Conservation (phyloP, 2,797 vertebrate genomes). For the Hozukius guyotensis region DNA sequence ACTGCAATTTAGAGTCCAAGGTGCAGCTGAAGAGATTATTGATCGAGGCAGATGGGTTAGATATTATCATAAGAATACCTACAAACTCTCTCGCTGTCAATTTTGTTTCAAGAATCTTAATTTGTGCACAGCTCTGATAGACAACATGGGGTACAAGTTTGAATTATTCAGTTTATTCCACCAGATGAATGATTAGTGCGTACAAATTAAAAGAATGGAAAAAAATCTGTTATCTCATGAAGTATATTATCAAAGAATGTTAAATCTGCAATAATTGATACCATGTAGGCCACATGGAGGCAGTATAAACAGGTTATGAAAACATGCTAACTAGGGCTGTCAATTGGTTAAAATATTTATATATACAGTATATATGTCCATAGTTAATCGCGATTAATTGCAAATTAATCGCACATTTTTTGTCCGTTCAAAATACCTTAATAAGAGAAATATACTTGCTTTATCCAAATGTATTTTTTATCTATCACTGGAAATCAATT, state of each 20-base stretch:
- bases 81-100: conserved; percentile 18
- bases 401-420: not conserved
- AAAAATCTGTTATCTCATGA: not conserved
- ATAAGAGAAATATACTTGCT: not conserved
- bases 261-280: not conserved
- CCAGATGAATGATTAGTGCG: not conserved
- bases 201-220: not conserved
- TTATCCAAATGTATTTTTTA: too few relatives aligned
- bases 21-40: conserved; percentile 26
- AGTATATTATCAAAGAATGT: not conserved
- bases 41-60: conserved; percentile 25
- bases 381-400: not conserved
- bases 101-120: conserved; percentile 14
- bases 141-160: not conserved
- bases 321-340: not conserved
- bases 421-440: not conserved
- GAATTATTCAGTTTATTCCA: not conserved
- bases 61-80: conserved; percentile 23
- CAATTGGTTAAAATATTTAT: not conserved
- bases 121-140: not conserved
- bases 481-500: too few relatives aligned
- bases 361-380: not conserved
- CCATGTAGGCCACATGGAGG: not conserved
- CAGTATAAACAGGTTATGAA: not conserved
- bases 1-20: conserved; percentile 15